These are phyloP conservation scores for Bergia puertoricense DNA, from an alignment of 92 coral and sea anemone genomes.

Conservation along the genomic window DNA sequence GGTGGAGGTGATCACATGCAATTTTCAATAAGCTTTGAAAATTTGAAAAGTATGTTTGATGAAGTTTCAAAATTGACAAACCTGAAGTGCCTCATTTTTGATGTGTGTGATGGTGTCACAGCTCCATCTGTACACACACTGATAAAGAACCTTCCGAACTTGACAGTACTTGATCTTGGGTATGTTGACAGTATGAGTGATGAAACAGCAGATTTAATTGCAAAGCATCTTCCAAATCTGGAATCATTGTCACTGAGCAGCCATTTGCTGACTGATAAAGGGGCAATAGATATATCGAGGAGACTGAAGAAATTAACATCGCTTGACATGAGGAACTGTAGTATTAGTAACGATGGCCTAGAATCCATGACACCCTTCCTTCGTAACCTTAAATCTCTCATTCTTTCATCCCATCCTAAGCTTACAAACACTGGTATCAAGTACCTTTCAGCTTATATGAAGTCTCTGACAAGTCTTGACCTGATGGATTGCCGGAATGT, in stretches of 20 bases:
- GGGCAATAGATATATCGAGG: conserved; percentile 67
- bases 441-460: conserved; percentile 72
- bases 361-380: conserved; percentile 70
- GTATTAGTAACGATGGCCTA: conserved; percentile 77
- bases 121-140: conserved; percentile 70
- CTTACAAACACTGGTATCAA: conserved; percentile 84
- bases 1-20: conserved; percentile 86
- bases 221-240: conserved; percentile 71
- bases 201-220: conserved; percentile 70
- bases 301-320: conserved; percentile 76
- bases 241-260: conserved; percentile 83
- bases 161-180: conserved; percentile 80
- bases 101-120: conserved; percentile 77
- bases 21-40: conserved; percentile 67
- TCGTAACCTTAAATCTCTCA: conserved; percentile 64
- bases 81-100: conserved; percentile 74
- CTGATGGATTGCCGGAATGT: conserved; percentile 85
- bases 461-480: conserved; percentile 82
- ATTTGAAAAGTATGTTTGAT: conserved; percentile 72
- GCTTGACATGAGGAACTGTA: conserved; percentile 86
- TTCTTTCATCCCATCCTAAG: conserved; percentile 77
- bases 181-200: conserved; percentile 82
- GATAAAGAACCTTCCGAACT: conserved; percentile 69
- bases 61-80: conserved; percentile 75
- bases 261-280: conserved; percentile 70